Conservation (phyloP, 1,140 invertebrate genomes). For the Eciton burchellii region DNA sequence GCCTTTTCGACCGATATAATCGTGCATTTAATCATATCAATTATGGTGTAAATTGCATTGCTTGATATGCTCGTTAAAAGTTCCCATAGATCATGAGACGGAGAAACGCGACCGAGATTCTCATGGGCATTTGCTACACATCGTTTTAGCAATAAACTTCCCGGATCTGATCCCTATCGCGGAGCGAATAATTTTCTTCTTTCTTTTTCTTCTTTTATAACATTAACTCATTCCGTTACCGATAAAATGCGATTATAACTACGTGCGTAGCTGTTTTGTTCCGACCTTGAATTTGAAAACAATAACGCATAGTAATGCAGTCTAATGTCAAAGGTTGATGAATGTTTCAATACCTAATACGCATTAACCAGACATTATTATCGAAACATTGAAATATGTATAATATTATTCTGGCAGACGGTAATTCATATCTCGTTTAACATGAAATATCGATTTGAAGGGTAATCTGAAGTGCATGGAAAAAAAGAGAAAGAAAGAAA, state of each 20-base stretch:
- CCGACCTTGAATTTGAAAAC: conserved; percentile 38
- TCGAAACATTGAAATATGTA: background rate
- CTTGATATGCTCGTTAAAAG: conserved; percentile 30
- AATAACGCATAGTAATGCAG: conserved; percentile 18
- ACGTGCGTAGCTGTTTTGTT: conserved; percentile 1
- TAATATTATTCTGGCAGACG: background rate
- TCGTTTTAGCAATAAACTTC: too few species aligned
- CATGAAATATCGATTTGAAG: too few species aligned
- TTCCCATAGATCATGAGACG: conserved; percentile 15
- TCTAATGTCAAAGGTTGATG: conserved; percentile 45
- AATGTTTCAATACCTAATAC: background rate
- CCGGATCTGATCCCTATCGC: background rate
- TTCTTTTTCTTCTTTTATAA: too few species aligned
- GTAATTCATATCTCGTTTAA: too few species aligned
- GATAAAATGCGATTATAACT: conserved; percentile 4
- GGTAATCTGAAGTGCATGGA: too few species aligned
- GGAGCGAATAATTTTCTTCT: conserved; percentile 7
- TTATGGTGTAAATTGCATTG: conserved; percentile 27
- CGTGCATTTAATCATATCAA: conserved; percentile 50
- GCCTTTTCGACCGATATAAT: conserved; percentile 45
- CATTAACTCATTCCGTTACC: background rate
- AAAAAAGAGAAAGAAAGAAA: too few species aligned
- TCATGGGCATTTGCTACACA: background rate
- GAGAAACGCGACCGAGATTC: conserved; percentile 11
- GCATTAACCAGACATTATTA: background rate